Evolutionary conservation across 2,888 invertebrate genomes (phyloP).

Genomic region (Leucozona laternaria): DNA sequence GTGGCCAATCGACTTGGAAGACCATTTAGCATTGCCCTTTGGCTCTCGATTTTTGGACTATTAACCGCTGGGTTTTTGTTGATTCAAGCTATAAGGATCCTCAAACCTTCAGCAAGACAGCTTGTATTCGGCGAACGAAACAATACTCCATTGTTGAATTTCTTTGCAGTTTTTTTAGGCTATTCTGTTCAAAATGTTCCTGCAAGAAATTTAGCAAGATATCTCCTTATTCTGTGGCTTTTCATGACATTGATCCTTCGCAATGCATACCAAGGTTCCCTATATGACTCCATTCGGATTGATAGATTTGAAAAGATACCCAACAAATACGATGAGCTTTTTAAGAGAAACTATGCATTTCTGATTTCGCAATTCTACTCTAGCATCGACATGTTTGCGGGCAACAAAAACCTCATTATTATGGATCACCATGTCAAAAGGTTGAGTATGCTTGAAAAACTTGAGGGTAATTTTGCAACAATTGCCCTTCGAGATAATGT

Average conservation of each 20-base stretch:
- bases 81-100: background rate
- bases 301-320: conserved; percentile 13
- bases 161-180: conserved; percentile 53
- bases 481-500: background rate
- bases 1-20: conserved; percentile 76
- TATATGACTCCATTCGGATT: conserved; percentile 33
- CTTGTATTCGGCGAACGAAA: background rate
- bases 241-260: conserved; percentile 78
- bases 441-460: background rate
- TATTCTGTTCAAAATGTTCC: conserved; percentile 76
- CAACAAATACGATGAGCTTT: background rate
- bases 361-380: background rate
- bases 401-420: background rate
- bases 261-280: conserved; percentile 78
- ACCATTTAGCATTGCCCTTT: conserved; percentile 77
- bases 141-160: background rate
- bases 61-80: background rate
- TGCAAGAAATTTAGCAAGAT: conserved; percentile 77
- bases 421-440: background rate
- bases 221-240: conserved; percentile 79
- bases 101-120: background rate
- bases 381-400: background rate
- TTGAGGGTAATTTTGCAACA: background rate
- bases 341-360: background rate
- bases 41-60: conserved; percentile 60